A percentile compares a stretch with the other conserved stretches of the same genome.
Evolutionary conservation across 2,113 vertebrate species (phyloP).

Genomic region (Ciconia maguari): DNA sequence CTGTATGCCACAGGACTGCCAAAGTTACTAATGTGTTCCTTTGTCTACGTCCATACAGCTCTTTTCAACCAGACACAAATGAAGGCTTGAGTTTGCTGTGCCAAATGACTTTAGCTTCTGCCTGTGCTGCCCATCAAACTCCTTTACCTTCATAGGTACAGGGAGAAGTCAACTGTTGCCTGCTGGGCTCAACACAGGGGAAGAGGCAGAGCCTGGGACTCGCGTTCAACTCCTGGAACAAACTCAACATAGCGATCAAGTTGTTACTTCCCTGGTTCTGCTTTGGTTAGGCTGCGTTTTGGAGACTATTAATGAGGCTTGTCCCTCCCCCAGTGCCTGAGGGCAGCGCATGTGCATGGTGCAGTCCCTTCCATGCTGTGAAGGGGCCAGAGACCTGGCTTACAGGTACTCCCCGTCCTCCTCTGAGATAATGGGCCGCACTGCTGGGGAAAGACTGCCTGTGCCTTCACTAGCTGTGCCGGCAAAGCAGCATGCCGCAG

Average conservation of each 20-base stretch:
- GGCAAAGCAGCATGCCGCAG: neutral
- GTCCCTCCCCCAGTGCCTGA: neutral
- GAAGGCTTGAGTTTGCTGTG: neutral
- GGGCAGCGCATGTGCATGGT: rapidly evolving
- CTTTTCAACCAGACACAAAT: neutral
- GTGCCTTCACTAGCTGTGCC: neutral
- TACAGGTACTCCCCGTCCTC: neutral
- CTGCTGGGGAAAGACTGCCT: neutral
- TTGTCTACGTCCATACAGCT: neutral
- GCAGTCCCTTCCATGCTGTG: no score
- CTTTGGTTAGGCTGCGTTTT: neutral
- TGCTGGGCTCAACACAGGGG: rapidly evolving
- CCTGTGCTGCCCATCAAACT: neutral
- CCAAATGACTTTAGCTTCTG: neutral
- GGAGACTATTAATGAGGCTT: neutral
- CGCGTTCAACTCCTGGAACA: rapidly evolving
- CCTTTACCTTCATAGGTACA: neutral
- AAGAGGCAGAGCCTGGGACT: neutral
- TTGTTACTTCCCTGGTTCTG: neutral
- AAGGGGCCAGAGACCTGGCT: neutral
- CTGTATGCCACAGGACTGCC: neutral
- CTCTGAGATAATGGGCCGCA: neutral
- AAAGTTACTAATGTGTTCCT: neutral
- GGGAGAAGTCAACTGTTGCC: neutral
- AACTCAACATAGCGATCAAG: neutral